Base-by-base conservation (phyloP, 2,888 invertebrate genomes). In the Exephanes ischioxanthus region DNA sequence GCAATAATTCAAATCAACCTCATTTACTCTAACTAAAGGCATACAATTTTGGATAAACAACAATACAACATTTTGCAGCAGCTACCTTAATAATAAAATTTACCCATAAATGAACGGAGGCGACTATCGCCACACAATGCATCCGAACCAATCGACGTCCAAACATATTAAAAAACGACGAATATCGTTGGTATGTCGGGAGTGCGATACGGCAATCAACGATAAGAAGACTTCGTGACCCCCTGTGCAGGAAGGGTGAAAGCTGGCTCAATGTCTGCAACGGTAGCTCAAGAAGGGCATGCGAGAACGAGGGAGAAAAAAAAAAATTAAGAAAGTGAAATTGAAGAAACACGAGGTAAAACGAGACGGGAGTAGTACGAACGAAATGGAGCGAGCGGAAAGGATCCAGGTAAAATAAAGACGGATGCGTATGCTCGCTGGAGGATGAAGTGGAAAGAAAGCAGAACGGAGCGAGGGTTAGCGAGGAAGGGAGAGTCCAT, bases 401-500 rank as follows among this genome's bases (percentile, higher is more conserved):
- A 86, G 85, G 87, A 87, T 86, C 90, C 89, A 88, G 87, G 89
- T 63, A 33, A 48, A 33, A 14, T 48, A 51, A 7, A 77, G n/a
- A 48, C 7, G 26, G 14, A 61, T 22, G 61, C 55, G 61, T 72
- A 75, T 14, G 83, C 55, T 37, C 33, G 51, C 75, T 19, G 22
- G 51, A 68, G 63, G 26, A 48, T 53, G 71, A 61, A 82, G 81
- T 76, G 83, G 79, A 73, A 86, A 61, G 73, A 84, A 68, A 83
- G 63, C 80, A 88, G 67, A 71, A 63, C 51, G 78, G 81, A 80
- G 83, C 79, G 75, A 68, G 77, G 61, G 84, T 76, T 83, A 85
- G 88, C 87, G 87, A 87, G 87, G 90, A 89, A 89, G 87, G 89
- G 90, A 89, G 91, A 92, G 91, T 92, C 92, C 93, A 93, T 93